phyloP scores from a whole-genome alignment of 2,888 invertebrate genomes.

The Suillia variegata region DNA sequence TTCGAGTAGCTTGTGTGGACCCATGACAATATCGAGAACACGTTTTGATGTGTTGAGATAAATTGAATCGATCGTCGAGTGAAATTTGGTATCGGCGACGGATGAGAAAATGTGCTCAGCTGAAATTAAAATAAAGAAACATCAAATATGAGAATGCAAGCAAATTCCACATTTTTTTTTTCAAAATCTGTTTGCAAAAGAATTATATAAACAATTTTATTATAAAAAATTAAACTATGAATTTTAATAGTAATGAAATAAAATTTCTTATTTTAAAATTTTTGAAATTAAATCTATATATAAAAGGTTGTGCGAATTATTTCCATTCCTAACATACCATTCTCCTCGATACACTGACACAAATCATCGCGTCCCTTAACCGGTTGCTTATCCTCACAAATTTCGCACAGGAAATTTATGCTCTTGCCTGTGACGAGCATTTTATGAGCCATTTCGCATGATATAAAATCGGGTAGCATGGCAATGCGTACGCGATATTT shows the following conservation, averaged over 20 bases:
- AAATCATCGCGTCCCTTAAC: constrained; percentile 68
- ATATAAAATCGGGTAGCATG: constrained; percentile 93
- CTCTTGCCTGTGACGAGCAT: constrained; percentile 94
- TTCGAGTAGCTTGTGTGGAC: constrained; percentile 86
- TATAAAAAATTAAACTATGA: no score
- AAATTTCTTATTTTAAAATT: no score
- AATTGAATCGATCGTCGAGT: constrained; percentile 80
- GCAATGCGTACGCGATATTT: constrained; percentile 85
- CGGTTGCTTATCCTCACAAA: constrained; percentile 82
- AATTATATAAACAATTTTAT: no score
- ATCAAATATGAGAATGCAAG: no score
- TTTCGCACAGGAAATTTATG: constrained; percentile 91
- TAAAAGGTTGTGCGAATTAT: constrained; percentile 11
- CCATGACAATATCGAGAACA: constrained; percentile 82
- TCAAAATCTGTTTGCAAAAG: no score
- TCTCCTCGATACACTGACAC: constrained; percentile 64
- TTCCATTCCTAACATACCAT: constrained; percentile 53
- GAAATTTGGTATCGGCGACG: constrained; percentile 76
- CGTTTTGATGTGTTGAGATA: constrained; percentile 86
- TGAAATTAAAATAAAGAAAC: constrained; percentile 25
- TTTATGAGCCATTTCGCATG: constrained; percentile 76
- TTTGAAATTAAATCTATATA: background rate
- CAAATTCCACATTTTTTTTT: no score
- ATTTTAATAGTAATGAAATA: no score
- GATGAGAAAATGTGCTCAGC: constrained; percentile 63